Conservation (phyloP, 1,140 invertebrate species). For the Drosophila persimilis region DNA sequence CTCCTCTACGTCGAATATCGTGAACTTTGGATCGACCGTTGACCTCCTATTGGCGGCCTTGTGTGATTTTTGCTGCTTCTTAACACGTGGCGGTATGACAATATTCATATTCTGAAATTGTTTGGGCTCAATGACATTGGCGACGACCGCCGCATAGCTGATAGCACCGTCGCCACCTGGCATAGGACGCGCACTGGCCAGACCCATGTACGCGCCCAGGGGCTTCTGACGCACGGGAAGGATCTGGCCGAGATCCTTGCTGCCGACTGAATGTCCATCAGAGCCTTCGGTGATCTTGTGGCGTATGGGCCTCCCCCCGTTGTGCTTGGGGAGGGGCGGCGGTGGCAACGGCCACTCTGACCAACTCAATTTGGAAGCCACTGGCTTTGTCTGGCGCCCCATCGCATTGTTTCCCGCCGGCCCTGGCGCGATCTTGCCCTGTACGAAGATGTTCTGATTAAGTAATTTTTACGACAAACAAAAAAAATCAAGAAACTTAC, state of each 20-base stretch:
- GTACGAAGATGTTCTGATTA: too few relatives aligned
- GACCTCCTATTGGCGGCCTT: slow-evolving; percentile 3
- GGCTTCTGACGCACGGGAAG: slow-evolving; percentile 46
- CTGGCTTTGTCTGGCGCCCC: too few relatives aligned
- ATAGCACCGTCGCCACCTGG: slow-evolving; percentile 11
- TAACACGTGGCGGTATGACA: slow-evolving; percentile 39
- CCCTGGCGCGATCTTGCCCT: too few relatives aligned
- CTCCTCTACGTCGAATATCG: slow-evolving; percentile 39
- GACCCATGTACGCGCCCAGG: slow-evolving; percentile 40
- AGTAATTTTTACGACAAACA: too few relatives aligned
- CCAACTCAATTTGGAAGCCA: too few relatives aligned
- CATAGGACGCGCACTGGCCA: slow-evolving; percentile 1
- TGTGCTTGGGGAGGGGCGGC: neutral
- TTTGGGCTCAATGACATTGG: neutral
- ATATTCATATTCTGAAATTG: slow-evolving; percentile 30
- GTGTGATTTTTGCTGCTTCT: slow-evolving; percentile 8
- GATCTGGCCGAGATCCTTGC: slow-evolving; percentile 21
- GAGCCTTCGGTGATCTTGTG: slow-evolving; percentile 15
- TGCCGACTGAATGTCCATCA: slow-evolving; percentile 8
- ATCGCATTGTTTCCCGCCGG: too few relatives aligned
- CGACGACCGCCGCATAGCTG: slow-evolving; percentile 50
- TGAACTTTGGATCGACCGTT: slow-evolving; percentile 37
- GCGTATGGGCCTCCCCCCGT: slow-evolving; percentile 16
- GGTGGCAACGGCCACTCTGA: too few relatives aligned
- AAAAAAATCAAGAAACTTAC: too few relatives aligned